Conservation (phyloP, 2,797 vertebrate species). For the Squalus acanthias region DNA sequence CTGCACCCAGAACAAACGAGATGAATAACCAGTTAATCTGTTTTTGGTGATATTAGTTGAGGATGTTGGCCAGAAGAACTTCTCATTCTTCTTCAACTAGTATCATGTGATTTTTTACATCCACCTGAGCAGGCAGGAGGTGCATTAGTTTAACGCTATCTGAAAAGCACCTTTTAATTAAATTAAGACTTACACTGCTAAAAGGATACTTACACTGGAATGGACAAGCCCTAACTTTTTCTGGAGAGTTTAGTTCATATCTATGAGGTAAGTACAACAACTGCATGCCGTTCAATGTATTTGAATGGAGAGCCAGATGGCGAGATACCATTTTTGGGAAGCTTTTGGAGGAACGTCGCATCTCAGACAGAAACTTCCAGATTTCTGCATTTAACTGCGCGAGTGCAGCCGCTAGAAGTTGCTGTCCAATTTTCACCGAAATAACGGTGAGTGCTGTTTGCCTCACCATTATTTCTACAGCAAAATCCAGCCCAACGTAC, state of each 20-base stretch:
- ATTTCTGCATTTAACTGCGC: not conserved
- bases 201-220: not conserved
- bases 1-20: not conserved
- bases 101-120: not conserved
- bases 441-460: not conserved
- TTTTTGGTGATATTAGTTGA: not conserved
- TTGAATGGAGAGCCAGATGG: not conserved
- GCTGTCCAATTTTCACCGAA: not conserved
- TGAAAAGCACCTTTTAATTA: too few relatives aligned
- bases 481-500: not conserved
- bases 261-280: not conserved
- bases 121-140: not conserved
- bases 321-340: too few relatives aligned
- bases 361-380: not conserved
- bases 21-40: not conserved
- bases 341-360: not conserved
- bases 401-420: not conserved
- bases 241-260: not conserved
- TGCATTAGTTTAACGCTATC: too few relatives aligned
- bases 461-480: not conserved
- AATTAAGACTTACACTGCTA: not conserved
- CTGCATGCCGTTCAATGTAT: not conserved
- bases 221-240: not conserved
- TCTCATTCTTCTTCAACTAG: not conserved
- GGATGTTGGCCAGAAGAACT: not conserved